Conservation (phyloP, 2,888 invertebrate genomes). For the Eumacrocentrus americanus region DNA sequence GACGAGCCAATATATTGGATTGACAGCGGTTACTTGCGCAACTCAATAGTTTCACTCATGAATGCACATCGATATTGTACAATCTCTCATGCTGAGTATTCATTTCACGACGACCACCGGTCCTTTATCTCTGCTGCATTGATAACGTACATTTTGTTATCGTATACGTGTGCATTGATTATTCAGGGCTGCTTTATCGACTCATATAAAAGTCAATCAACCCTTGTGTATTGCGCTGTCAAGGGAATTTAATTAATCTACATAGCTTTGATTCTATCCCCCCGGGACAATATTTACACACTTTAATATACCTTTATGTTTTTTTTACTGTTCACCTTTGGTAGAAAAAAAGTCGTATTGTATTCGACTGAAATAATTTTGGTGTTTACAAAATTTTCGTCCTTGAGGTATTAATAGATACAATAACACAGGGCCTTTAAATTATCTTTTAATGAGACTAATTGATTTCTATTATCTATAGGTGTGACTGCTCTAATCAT, state of each 20-base stretch:
- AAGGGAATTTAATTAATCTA: slow-evolving; percentile 10
- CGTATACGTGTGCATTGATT: not conserved
- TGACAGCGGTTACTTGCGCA: not conserved
- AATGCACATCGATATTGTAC: not conserved
- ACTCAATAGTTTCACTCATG: not conserved
- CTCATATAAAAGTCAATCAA: slow-evolving; percentile 27
- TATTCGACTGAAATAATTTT: no score
- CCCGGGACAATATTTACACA: no score
- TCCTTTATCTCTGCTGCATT: slow-evolving; percentile 1
- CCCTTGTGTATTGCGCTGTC: not conserved
- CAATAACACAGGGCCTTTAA: no score
- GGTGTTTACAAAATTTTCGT: no score
- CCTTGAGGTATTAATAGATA: no score
- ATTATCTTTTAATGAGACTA: no score
- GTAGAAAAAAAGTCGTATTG: no score
- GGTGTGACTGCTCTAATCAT: no score
- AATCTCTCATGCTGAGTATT: not conserved
- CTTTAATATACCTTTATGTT: no score
- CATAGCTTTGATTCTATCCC: slow-evolving; percentile 20
- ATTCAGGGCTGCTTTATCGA: slow-evolving; percentile 6
- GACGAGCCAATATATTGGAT: not conserved
- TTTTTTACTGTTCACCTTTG: no score
- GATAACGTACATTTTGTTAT: not conserved
- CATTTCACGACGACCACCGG: not conserved
- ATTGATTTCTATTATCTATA: no score